Conservation (phyloP, 2,113 vertebrate genomes). For the Isichthys henryi region DNA sequence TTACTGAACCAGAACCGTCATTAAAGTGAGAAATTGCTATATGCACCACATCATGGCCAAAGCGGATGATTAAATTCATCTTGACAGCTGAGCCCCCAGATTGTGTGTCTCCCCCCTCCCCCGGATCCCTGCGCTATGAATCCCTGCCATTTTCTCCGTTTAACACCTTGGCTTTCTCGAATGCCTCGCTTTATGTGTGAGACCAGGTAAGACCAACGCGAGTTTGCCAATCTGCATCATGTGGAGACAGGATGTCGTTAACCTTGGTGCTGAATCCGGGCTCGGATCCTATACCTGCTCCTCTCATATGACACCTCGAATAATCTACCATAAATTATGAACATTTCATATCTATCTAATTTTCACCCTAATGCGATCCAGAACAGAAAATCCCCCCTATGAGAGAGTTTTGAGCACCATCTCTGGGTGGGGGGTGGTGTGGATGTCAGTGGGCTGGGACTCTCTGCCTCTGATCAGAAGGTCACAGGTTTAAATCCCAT, state of each 20-base stretch:
- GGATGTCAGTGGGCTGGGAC: background rate
- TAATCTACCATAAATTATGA: background rate
- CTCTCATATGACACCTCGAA: background rate
- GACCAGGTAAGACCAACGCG: background rate
- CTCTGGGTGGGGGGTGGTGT: background rate
- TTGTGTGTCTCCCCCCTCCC: background rate
- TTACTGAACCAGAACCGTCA: background rate
- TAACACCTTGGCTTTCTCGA: background rate
- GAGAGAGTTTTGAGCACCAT: background rate
- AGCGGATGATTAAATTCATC: conserved; percentile 12
- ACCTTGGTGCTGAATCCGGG: conserved; percentile 1
- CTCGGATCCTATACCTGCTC: background rate
- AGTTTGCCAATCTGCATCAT: background rate
- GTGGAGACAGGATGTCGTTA: background rate
- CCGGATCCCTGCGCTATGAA: background rate
- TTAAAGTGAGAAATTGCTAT: conserved; percentile 2
- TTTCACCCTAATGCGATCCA: background rate
- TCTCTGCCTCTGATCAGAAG: background rate
- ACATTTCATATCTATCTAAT: background rate
- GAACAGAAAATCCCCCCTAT: background rate
- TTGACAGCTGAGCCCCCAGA: conserved; percentile 5
- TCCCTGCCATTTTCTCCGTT: background rate
- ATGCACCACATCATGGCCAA: background rate
- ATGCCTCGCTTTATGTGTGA: background rate
- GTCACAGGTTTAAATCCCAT: background rate